phyloP scores from a whole-genome alignment of 2,797 vertebrate genomes.

The Naso thynnoides region DNA sequence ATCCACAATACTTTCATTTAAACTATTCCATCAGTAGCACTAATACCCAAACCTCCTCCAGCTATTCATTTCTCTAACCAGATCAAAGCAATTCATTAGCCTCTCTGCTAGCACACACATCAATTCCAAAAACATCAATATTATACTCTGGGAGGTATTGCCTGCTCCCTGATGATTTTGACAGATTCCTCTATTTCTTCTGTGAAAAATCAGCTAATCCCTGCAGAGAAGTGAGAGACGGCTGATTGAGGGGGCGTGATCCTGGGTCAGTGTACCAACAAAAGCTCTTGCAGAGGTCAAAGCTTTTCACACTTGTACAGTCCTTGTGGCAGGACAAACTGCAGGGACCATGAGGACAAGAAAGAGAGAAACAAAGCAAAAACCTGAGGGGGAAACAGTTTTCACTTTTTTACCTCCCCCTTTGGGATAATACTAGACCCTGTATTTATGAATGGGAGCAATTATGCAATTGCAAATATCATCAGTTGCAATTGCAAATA shows the following conservation, averaged over 20 bases:
- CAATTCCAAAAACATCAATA: constrained; percentile 64
- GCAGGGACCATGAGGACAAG: not conserved
- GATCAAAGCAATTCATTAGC: constrained; percentile 62
- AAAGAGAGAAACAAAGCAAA: not conserved
- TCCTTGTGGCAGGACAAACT: constrained; percentile 15
- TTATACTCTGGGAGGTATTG: constrained; percentile 35
- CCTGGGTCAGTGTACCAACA: constrained; percentile 57
- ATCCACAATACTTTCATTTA: constrained; percentile 17
- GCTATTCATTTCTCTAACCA: constrained; percentile 48
- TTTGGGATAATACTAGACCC: not conserved
- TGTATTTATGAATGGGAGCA: not conserved
- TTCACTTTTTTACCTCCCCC: not conserved
- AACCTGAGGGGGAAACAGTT: not conserved
- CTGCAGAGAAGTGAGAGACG: constrained; percentile 34
- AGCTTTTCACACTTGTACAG: constrained; percentile 29
- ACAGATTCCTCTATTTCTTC: constrained; percentile 35
- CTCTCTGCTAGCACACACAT: constrained; percentile 49
- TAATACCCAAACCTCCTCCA: constrained; percentile 17
- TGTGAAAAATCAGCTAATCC: constrained; percentile 47
- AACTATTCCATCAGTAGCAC: constrained; percentile 25
- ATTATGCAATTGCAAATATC: not conserved
- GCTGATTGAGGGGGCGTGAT: constrained; percentile 45
- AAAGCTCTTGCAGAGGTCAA: constrained; percentile 50
- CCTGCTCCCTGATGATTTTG: constrained; percentile 42
- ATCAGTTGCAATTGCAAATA: not conserved